phyloP scores from a whole-genome alignment of 2,888 invertebrate genomes.

The Lepidochitona cinerea region DNA sequence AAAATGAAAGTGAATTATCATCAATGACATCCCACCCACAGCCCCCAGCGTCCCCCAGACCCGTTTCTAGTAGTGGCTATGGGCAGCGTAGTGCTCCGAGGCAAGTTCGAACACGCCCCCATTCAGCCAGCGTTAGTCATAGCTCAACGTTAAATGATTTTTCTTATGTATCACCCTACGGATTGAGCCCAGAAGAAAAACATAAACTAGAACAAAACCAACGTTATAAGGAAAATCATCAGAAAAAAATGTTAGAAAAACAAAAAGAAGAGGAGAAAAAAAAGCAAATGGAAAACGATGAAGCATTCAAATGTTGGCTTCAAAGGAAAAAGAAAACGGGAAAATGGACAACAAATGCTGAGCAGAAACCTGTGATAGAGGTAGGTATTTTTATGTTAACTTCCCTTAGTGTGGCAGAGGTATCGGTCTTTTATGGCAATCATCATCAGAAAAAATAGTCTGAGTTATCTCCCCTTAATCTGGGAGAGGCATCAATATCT shows the following conservation, averaged over 20 bases:
- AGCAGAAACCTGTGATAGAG: slow-evolving; percentile 40
- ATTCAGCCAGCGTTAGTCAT: slow-evolving; percentile 9
- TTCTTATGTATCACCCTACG: slow-evolving; percentile 64
- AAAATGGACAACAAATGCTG: slow-evolving; percentile 34
- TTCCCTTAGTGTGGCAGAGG: too few species aligned
- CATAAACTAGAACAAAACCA: slow-evolving; percentile 22
- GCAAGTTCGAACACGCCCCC: neutral
- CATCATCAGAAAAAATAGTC: too few species aligned
- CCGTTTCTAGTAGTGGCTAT: neutral
- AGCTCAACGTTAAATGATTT: slow-evolving; percentile 37
- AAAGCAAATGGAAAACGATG: slow-evolving; percentile 45
- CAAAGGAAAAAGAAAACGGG: slow-evolving; percentile 36
- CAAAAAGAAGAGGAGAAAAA: slow-evolving; percentile 50
- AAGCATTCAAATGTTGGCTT: slow-evolving; percentile 58
- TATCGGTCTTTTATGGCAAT: too few species aligned
- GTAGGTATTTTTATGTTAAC: slow-evolving; percentile 30
- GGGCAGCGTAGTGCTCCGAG: neutral
- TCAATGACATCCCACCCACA: neutral
- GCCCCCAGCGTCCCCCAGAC: neutral
- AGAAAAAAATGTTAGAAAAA: slow-evolving; percentile 40
- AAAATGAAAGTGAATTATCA: slow-evolving; percentile 35
- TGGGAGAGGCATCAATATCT: too few species aligned
- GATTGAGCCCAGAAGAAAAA: slow-evolving; percentile 53
- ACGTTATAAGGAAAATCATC: slow-evolving; percentile 29
- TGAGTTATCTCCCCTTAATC: too few species aligned